Base-by-base conservation (phyloP, 2,888 invertebrate genomes). In the Anorthoa munda region DNA sequence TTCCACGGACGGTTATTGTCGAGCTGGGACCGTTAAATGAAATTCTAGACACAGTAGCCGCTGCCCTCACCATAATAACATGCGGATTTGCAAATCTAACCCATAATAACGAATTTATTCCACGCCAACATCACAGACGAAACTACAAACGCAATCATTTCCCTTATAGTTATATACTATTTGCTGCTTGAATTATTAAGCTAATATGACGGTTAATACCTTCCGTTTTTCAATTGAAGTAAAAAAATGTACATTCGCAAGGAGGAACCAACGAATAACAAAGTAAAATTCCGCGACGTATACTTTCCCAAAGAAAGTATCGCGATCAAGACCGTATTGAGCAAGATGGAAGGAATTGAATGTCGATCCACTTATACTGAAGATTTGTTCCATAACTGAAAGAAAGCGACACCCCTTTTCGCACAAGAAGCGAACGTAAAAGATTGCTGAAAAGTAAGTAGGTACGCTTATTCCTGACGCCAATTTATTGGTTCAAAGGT, bases 401-500 rank as follows among this genome's bases (percentile, higher is more conserved):
- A 79, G 86, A 81, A 84, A 80, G 79, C 72, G 85, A 88, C 83
- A 85, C 85, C 87, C 84, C 74, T 85, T 85, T 85, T 79, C 68
- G 73, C 77, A 86, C 77, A 86, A 82, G 86, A 84, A 72, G 82
- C 65, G 74, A 84, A 85, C 87, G 77, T 86, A 91, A 91, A 91
- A 90, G 90, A 90, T 90, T 90, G 88, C 88, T 88, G 86, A 89
- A 90, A 90, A 90, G 87, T 89, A 87, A 88, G 89, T 89, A 87
- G 88, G 88, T 87, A 87, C 91, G 89, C 91, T 91, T 90, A 90
- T 90, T 91, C 89, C 89, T 91, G 91, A 93, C 90, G 92, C 91
- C 93, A 93, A 94, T 93, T 93, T 93, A 92, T 93, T 91, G 92
- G 92, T 92, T 93, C 92, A 92, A 94, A 94, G 93, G 94, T 94